Conservation (phyloP, 2,113 vertebrate species). For the Symphodus melops region DNA sequence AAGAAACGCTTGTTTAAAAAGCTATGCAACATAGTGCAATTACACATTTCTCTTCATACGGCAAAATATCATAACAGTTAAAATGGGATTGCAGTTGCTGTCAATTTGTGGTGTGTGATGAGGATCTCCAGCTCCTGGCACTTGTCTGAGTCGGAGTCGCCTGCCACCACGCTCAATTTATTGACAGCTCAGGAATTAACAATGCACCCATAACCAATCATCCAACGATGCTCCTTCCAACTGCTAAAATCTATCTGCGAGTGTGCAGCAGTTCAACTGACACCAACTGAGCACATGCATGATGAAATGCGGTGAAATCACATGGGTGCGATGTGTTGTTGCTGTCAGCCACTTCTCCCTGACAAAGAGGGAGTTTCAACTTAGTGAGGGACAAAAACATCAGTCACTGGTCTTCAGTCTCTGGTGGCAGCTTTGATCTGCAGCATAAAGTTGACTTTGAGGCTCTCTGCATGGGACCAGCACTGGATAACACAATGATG, state of each 20-base stretch:
- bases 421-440: conserved; percentile 58
- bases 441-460: conserved; percentile 55
- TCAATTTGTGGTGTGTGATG: conserved; percentile 41
- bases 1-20: conserved; percentile 26
- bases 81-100: conserved; percentile 13
- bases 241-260: conserved; percentile 54
- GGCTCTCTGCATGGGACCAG: conserved; percentile 27
- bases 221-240: conserved; percentile 43
- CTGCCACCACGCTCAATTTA: conserved; percentile 35
- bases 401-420: conserved; percentile 41
- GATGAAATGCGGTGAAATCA: conserved; percentile 71
- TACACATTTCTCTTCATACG: not conserved
- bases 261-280: conserved; percentile 38
- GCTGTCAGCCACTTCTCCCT: conserved; percentile 52
- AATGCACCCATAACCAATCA: conserved; percentile 45
- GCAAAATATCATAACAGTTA: conserved; percentile 20
- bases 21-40: conserved; percentile 11
- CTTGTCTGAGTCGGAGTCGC: conserved; percentile 1
- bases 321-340: conserved; percentile 16
- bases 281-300: conserved; percentile 51
- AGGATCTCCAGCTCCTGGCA: conserved; percentile 29
- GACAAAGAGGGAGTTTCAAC: conserved; percentile 23
- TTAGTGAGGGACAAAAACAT: conserved; percentile 41
- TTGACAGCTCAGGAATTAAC: conserved; percentile 45
- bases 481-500: conserved; percentile 24